phyloP scores from a whole-genome alignment of 2,113 vertebrate species.

The Tetraodon nigroviridis region DNA sequence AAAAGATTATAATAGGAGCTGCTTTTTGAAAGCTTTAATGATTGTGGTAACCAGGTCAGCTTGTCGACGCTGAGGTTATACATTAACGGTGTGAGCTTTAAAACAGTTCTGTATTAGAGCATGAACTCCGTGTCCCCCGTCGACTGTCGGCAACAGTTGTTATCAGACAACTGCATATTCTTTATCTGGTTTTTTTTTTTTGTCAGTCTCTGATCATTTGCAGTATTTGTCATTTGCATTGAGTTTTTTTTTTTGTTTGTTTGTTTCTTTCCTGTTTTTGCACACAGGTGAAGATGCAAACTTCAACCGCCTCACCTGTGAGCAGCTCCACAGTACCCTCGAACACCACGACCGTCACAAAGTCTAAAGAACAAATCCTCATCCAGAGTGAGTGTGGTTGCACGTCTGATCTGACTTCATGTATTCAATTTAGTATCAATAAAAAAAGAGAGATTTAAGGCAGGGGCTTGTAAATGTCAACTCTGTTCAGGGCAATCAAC shows the following conservation, averaged over 20 bases:
- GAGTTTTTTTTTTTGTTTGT: no score
- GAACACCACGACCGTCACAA: constrained; percentile 60
- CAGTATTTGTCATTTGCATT: background rate
- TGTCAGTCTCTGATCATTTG: background rate
- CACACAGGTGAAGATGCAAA: constrained; percentile 71
- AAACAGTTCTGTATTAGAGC: no score
- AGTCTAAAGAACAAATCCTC: constrained; percentile 72
- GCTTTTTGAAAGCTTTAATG: background rate
- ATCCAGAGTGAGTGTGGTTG: constrained; percentile 70
- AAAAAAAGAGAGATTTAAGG: background rate
- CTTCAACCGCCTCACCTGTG: constrained; percentile 57
- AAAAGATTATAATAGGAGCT: background rate
- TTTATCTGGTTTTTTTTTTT: background rate
- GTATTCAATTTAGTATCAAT: background rate
- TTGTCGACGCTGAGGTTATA: background rate
- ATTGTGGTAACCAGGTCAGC: background rate
- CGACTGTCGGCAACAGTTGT: no score
- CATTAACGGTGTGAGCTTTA: background rate
- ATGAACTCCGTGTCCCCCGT: no score
- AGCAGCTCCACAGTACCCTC: constrained; percentile 46
- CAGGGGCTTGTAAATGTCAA: constrained; percentile 9
- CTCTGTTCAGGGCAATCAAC: constrained; percentile 5
- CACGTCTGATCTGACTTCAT: background rate
- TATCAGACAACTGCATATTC: no score
- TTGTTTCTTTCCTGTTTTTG: background rate